phyloP scores from a whole-genome alignment of 1,140 invertebrate genomes.

The Acromyrmex echinatior region DNA sequence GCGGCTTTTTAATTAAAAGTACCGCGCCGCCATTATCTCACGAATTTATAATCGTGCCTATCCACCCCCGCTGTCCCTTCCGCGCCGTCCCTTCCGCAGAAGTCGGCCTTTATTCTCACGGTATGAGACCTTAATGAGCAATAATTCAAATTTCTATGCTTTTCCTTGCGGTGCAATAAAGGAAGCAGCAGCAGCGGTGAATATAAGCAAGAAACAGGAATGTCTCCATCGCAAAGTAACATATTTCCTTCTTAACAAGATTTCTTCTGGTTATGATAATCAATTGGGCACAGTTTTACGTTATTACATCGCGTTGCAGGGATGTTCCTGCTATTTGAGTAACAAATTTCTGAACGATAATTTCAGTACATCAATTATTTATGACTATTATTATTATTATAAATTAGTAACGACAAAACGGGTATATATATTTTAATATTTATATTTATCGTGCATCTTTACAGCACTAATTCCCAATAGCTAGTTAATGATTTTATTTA shows the following conservation, averaged over 20 bases:
- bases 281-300: slow-evolving; percentile 43
- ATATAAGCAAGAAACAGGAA: slow-evolving; percentile 31
- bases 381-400: background rate
- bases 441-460: too few relatives aligned
- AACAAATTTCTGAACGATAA: background rate
- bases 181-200: background rate
- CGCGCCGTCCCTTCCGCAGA: slow-evolving; percentile 27
- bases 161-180: slow-evolving; percentile 39
- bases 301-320: background rate
- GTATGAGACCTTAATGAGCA: slow-evolving; percentile 75
- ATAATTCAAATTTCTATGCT: slow-evolving; percentile 78
- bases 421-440: too few relatives aligned
- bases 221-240: slow-evolving; percentile 61
- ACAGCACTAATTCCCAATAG: too few relatives aligned
- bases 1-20: slow-evolving; percentile 84
- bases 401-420: too few relatives aligned
- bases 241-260: slow-evolving; percentile 59
- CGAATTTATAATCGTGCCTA: slow-evolving; percentile 82
- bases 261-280: slow-evolving; percentile 32
- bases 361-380: background rate
- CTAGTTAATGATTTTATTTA: too few relatives aligned
- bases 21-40: slow-evolving; percentile 80
- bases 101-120: slow-evolving; percentile 75
- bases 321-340: background rate
- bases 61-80: slow-evolving; percentile 55